phyloP scores from a whole-genome alignment of 2,888 invertebrate species.

The Elmis aenea region DNA sequence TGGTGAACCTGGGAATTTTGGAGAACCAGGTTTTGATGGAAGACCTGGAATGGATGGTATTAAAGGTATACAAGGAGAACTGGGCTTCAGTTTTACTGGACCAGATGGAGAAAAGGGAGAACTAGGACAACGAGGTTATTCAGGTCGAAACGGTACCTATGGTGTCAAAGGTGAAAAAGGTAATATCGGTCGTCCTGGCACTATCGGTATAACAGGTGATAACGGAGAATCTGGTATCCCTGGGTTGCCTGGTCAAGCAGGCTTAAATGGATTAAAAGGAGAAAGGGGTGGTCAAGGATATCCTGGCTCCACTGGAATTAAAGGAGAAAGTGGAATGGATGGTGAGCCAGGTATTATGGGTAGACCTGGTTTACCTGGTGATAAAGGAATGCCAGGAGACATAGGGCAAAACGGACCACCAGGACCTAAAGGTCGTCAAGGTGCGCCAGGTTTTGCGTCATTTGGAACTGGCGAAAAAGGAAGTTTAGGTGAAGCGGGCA shows the following conservation, averaged over 20 bases:
- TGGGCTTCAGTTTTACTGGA: conserved; percentile 33
- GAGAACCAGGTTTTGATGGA: conserved; percentile 51
- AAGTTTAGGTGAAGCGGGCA: conserved; percentile 52
- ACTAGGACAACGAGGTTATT: conserved; percentile 23
- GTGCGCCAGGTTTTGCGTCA: conserved; percentile 44
- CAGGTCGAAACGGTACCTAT: conserved; percentile 31
- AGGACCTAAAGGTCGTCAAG: conserved; percentile 52
- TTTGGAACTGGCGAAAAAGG: conserved; percentile 48
- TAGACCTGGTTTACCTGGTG: conserved; percentile 52
- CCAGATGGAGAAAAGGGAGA: conserved; percentile 46
- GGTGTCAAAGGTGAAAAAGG: conserved; percentile 25
- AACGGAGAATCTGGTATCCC: conserved; percentile 50
- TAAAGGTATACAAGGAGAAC: conserved; percentile 34
- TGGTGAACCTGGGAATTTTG: conserved; percentile 51
- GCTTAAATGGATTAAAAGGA: conserved; percentile 47
- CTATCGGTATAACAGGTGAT: conserved; percentile 50
- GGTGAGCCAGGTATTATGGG: conserved; percentile 67
- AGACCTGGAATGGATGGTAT: conserved; percentile 47
- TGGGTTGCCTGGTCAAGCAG: conserved; percentile 24
- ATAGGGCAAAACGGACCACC: conserved; percentile 50
- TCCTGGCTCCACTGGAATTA: conserved; percentile 36
- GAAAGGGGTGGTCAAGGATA: conserved; percentile 52
- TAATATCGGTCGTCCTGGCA: conserved; percentile 30
- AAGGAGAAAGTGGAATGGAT: conserved; percentile 68
- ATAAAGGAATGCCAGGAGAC: conserved; percentile 48